Conservation (phyloP, 1,140 invertebrate species). For the Drosophila repleta region DNA sequence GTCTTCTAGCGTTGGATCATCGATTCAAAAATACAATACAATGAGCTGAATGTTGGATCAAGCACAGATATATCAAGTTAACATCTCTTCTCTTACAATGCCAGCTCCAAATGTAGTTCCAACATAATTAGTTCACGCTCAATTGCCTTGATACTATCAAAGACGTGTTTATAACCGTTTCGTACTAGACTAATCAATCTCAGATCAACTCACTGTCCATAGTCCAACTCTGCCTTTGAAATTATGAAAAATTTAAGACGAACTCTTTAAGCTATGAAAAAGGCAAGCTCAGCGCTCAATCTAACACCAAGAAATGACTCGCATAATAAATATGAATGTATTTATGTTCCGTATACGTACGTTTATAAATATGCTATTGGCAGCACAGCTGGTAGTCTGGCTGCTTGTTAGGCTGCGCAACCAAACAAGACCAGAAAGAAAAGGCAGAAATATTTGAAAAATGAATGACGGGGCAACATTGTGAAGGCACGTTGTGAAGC, state of each 20-base stretch:
- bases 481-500: conserved; percentile 33
- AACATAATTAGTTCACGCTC: too few relatives aligned
- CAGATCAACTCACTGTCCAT: too few relatives aligned
- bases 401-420: conserved; percentile 26
- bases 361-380: conserved; percentile 20
- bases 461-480: conserved; percentile 52
- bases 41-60: too few relatives aligned
- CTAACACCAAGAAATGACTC: conserved; percentile 1
- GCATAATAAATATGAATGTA: conserved; percentile 14
- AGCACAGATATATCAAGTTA: too few relatives aligned
- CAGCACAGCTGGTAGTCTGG: conserved; percentile 35
- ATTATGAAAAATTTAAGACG: neutral
- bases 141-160: too few relatives aligned
- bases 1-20: too few relatives aligned
- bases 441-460: conserved; percentile 26
- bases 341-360: neutral
- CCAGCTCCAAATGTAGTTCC: too few relatives aligned
- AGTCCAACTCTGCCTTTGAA: too few relatives aligned
- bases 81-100: too few relatives aligned
- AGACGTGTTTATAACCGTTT: too few relatives aligned
- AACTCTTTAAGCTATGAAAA: neutral
- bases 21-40: too few relatives aligned
- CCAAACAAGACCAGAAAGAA: neutral
- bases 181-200: too few relatives aligned
- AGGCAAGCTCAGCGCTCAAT: neutral